Evolutionary conservation across 2,113 vertebrate species (phyloP).

Genomic region (Helogale parvula): DNA sequence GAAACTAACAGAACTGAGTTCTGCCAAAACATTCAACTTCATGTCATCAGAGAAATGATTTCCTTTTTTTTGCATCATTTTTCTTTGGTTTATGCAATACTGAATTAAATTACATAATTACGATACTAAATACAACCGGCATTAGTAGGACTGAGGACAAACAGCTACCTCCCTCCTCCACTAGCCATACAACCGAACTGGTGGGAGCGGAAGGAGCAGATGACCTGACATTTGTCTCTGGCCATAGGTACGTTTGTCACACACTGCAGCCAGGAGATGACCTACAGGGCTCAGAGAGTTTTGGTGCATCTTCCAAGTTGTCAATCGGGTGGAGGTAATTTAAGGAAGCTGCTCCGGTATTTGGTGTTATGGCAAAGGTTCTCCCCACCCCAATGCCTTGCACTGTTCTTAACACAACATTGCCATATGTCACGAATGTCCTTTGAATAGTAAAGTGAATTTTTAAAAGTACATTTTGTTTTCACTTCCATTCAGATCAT

Average conservation of each 20-base stretch:
- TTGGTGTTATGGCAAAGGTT: background rate
- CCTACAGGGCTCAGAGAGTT: background rate
- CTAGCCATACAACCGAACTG: background rate
- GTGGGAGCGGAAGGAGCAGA: background rate
- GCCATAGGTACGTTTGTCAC: background rate
- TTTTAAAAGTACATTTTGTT: background rate
- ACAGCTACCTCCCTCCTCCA: background rate
- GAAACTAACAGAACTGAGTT: background rate
- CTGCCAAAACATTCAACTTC: background rate
- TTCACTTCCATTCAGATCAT: background rate
- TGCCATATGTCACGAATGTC: background rate
- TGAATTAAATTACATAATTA: conserved; percentile 1
- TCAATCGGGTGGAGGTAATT: background rate
- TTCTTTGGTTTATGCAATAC: background rate
- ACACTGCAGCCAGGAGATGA: background rate
- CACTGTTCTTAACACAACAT: background rate
- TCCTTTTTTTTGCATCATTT: background rate
- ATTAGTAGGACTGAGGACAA: background rate
- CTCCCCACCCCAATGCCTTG: background rate
- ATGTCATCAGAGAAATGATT: background rate
- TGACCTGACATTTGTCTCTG: background rate
- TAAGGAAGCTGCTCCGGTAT: background rate
- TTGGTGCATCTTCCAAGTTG: background rate
- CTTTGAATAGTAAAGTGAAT: background rate
- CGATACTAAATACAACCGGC: background rate